Conservation (phyloP, 1,140 invertebrate species). For the Samia ricini region DNA sequence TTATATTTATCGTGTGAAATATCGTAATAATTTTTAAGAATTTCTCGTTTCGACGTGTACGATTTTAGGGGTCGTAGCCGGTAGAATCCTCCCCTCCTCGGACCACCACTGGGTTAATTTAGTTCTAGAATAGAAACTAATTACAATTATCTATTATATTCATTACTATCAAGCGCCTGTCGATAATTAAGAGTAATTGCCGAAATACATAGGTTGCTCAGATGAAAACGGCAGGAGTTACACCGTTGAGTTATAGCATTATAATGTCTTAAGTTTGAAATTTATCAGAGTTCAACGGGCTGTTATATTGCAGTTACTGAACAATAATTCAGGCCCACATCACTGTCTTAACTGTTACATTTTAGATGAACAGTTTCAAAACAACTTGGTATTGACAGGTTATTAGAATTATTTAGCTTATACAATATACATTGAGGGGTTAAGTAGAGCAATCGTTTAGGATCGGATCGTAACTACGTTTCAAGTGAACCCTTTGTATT, state of each 20-base stretch:
- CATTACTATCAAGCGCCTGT: not conserved
- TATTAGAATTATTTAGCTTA: not conserved
- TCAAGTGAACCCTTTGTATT: not conserved
- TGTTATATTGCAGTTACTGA: conserved; percentile 30
- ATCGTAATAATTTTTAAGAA: too few species aligned
- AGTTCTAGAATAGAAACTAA: not conserved
- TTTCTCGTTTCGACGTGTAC: too few species aligned
- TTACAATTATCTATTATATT: too few species aligned
- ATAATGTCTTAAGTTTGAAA: conserved; percentile 33
- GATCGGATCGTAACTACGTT: not conserved
- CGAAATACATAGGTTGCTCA: not conserved
- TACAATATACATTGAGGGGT: too few species aligned
- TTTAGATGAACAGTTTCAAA: conserved; percentile 12
- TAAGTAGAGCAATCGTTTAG: not conserved
- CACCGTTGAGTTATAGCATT: conserved; percentile 19
- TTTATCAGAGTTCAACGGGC: conserved; percentile 25
- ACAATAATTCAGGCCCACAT: conserved; percentile 27
- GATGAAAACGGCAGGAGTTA: not conserved
- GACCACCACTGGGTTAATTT: not conserved
- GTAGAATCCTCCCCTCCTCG: too few species aligned
- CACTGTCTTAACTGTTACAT: conserved; percentile 17
- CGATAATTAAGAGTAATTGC: not conserved
- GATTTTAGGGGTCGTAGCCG: too few species aligned
- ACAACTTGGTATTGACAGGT: not conserved
- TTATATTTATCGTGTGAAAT: too few species aligned